These are phyloP conservation scores for Petrocephalus schoutedeni DNA, from an alignment of 2,797 vertebrate genomes.

Conservation along the genomic window DNA sequence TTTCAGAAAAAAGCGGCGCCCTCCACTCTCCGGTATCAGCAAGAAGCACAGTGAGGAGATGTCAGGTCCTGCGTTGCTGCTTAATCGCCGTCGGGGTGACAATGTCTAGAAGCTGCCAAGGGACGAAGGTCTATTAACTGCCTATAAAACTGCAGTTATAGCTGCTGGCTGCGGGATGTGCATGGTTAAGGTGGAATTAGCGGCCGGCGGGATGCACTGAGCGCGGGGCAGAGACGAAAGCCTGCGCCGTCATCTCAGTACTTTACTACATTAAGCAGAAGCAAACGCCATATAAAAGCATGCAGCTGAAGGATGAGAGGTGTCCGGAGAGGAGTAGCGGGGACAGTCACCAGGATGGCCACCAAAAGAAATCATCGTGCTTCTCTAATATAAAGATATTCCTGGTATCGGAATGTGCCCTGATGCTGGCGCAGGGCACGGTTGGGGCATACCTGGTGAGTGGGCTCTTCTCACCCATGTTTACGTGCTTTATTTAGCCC, in stretches of 20 bases:
- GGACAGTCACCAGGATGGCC: conserved; percentile 68
- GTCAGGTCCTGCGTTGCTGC: conserved; percentile 34
- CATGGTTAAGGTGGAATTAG: conserved; percentile 25
- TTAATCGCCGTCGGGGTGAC: conserved; percentile 38
- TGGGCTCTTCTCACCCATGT: conserved; percentile 30
- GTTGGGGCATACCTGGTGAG: conserved; percentile 98
- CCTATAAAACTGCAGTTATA: conserved; percentile 28
- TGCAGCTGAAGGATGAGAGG: conserved; percentile 74
- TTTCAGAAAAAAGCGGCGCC: conserved; percentile 28
- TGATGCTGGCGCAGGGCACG: conserved; percentile 95
- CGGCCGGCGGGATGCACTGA: conserved; percentile 24
- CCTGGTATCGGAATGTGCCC: conserved; percentile 90
- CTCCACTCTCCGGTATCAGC: conserved; percentile 34
- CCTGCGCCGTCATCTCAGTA: conserved; percentile 5
- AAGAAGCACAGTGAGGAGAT: conserved; percentile 44
- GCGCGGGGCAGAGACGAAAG: conserved; percentile 32
- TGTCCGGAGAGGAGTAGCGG: conserved; percentile 55
- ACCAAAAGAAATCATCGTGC: conserved; percentile 73
- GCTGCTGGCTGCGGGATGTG: neutral
- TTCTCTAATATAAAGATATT: conserved; percentile 97
- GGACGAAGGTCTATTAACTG: conserved; percentile 44
- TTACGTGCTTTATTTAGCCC: neutral
- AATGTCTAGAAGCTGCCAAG: conserved; percentile 40
- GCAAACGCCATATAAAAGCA: conserved; percentile 50
- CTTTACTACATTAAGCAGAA: conserved; percentile 25